Percentiles rank a stretch among this genome's conserved stretches.
Conservation (phyloP, 2,113 vertebrate species). For the Pelvicachromis taeniatus region DNA sequence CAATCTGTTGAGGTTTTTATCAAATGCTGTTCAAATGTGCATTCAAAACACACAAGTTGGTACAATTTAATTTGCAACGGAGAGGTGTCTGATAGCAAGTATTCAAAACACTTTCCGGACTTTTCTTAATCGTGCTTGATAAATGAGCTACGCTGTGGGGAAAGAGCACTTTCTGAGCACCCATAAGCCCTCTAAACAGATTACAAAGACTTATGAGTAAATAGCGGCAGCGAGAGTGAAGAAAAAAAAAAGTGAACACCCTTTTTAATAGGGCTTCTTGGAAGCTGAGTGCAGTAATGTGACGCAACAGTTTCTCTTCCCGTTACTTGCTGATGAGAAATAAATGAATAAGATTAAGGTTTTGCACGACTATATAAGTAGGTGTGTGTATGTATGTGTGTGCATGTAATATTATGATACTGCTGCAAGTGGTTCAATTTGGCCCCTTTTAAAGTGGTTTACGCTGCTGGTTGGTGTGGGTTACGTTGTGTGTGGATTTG, state of each 20-base stretch:
- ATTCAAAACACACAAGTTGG: slow-evolving; percentile 36
- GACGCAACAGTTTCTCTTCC: slow-evolving; percentile 56
- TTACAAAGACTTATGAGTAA: slow-evolving; percentile 69
- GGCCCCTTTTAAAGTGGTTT: slow-evolving; percentile 19
- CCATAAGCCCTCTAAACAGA: slow-evolving; percentile 65
- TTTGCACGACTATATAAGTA: not conserved
- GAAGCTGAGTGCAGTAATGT: slow-evolving; percentile 52
- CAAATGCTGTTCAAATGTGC: slow-evolving; percentile 24
- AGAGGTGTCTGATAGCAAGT: slow-evolving; percentile 39
- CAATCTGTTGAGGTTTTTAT: slow-evolving; percentile 17
- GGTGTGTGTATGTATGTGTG: slow-evolving; percentile 10
- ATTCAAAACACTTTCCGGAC: slow-evolving; percentile 57
- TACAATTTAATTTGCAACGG: slow-evolving; percentile 44
- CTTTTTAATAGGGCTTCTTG: slow-evolving; percentile 63
- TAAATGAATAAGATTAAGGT: slow-evolving; percentile 68
- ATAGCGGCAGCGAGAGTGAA: slow-evolving; percentile 42
- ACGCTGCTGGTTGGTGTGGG: not conserved
- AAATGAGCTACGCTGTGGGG: slow-evolving; percentile 49
- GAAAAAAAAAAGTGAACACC: slow-evolving; percentile 38
- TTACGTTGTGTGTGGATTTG: not conserved
- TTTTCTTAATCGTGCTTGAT: slow-evolving; percentile 64
- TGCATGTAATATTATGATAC: slow-evolving; percentile 12
- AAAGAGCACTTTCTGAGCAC: slow-evolving; percentile 64
- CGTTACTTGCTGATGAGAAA: slow-evolving; percentile 59
- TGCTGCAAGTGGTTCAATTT: slow-evolving; percentile 6